Conservation (phyloP, 2,797 vertebrate genomes). For the Ctenopoma multispine region DNA sequence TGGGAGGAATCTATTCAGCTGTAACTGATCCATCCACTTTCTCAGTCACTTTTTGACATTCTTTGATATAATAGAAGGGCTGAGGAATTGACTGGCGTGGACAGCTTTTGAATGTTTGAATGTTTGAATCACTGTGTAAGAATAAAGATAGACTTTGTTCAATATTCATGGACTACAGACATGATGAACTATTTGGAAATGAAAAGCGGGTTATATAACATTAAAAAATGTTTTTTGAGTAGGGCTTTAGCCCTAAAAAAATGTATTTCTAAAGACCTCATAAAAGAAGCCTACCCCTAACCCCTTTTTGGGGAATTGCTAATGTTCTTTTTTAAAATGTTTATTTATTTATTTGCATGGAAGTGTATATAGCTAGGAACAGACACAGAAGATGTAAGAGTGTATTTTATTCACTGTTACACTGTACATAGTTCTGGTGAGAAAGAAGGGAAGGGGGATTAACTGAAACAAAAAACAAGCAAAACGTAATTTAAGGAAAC, state of each 20-base stretch:
- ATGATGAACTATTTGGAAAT: constrained; percentile 63
- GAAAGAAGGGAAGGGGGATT: too few relatives aligned
- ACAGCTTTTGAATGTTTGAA: constrained; percentile 71
- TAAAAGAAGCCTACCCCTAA: too few relatives aligned
- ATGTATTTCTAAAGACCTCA: constrained; percentile 22
- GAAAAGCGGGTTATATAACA: constrained; percentile 32
- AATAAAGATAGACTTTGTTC: constrained; percentile 61
- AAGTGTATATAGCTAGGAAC: not conserved
- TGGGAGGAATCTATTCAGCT: constrained; percentile 70
- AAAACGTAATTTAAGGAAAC: too few relatives aligned
- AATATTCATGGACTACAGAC: constrained; percentile 59
- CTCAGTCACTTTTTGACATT: constrained; percentile 69
- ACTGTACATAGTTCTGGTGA: too few relatives aligned
- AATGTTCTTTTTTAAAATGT: not conserved
- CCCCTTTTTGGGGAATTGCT: constrained; percentile 14
- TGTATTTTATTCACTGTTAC: too few relatives aligned
- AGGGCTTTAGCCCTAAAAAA: constrained; percentile 20
- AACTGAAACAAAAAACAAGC: too few relatives aligned
- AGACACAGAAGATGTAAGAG: not conserved
- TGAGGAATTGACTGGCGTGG: constrained; percentile 68
- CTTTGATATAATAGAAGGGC: constrained; percentile 70
- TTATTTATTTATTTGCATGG: not conserved
- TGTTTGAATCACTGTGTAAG: constrained; percentile 53
- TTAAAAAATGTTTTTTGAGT: constrained; percentile 20
- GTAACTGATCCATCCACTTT: constrained; percentile 74